Conservation (phyloP, 2,113 vertebrate genomes). For the Notarius lentiginosus region DNA sequence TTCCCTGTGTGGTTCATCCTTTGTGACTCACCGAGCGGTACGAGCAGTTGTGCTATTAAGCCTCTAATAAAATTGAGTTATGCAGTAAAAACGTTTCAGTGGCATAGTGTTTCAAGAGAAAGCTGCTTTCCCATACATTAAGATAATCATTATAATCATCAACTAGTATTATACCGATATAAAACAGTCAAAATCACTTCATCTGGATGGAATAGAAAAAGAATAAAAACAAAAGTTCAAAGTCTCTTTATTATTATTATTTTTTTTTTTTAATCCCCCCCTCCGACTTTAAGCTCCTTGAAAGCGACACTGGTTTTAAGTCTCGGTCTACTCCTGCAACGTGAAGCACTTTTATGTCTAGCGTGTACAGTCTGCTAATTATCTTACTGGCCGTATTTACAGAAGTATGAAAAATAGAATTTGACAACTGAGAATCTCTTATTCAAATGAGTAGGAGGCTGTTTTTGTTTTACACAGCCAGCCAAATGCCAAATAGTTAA, state of each 20-base stretch:
- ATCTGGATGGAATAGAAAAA: not conserved
- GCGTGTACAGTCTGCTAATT: not conserved
- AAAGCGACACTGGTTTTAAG: not conserved
- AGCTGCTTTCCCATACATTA: conserved; percentile 7
- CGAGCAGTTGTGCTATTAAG: conserved; percentile 30
- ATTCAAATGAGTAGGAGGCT: conserved; percentile 28
- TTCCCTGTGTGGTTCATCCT: conserved; percentile 38
- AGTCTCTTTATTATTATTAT: not conserved
- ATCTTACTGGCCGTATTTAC: conserved; percentile 16
- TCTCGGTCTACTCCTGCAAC: not conserved
- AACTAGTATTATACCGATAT: conserved; percentile 4
- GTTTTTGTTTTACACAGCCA: conserved; percentile 22
- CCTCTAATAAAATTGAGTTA: conserved; percentile 43
- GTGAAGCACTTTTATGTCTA: not conserved
- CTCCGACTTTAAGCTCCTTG: not conserved
- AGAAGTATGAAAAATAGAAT: conserved; percentile 26
- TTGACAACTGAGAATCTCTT: conserved; percentile 40
- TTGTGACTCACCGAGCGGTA: conserved; percentile 27
- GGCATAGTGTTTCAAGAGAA: conserved; percentile 26
- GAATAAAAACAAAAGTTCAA: conserved; percentile 5
- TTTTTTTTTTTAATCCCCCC: too few relatives aligned
- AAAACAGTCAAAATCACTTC: not conserved
- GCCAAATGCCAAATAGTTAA: conserved; percentile 32
- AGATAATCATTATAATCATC: conserved; percentile 19
- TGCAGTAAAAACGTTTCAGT: conserved; percentile 25